Conservation (phyloP, 2,797 vertebrate species). For the Fringilla coelebs region DNA sequence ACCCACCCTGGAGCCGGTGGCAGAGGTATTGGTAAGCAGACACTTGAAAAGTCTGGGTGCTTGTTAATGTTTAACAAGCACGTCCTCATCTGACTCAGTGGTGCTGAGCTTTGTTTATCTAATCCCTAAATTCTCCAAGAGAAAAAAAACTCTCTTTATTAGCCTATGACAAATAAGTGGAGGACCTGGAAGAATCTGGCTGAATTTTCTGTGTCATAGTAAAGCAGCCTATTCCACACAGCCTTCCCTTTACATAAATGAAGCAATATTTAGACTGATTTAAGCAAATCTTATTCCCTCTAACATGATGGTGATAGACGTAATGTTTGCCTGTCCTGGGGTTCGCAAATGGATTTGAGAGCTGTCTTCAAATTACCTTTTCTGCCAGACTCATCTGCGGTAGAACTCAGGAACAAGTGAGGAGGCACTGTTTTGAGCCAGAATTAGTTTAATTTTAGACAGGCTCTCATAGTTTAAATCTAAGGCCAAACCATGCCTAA, state of each 20-base stretch:
- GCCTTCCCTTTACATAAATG: not conserved
- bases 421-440: not conserved
- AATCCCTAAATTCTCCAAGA: conserved; percentile 35
- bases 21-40: not conserved
- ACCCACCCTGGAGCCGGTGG: not conserved
- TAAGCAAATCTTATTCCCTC: not conserved
- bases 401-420: not conserved
- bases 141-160: not conserved
- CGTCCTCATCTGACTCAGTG: conserved; percentile 25
- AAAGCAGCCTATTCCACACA: not conserved
- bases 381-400: not conserved
- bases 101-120: conserved; percentile 33
- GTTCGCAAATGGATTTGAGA: not conserved
- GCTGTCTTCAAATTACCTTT: not conserved
- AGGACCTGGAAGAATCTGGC: not conserved
- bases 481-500: not conserved
- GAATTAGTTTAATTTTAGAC: not conserved
- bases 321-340: not conserved
- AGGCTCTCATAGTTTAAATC: not conserved
- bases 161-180: not conserved
- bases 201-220: not conserved
- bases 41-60: not conserved
- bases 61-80: conserved; percentile 57
- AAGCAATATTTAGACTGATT: not conserved
- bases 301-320: not conserved